These are phyloP conservation scores for Lates calcarifer DNA, from an alignment of 2,113 vertebrate genomes.

Conservation along the genomic window DNA sequence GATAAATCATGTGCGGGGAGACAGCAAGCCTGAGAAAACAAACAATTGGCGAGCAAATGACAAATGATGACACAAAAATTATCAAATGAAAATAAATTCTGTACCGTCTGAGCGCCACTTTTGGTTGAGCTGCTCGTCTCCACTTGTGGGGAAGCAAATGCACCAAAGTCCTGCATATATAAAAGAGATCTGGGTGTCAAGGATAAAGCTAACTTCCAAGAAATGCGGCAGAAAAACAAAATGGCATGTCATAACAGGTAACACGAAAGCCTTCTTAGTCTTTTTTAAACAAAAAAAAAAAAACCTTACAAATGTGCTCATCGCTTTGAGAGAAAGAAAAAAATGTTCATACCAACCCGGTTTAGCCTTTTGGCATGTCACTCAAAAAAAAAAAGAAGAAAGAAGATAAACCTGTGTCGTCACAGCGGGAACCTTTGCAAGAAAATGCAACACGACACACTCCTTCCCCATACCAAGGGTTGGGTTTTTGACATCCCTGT, in stretches of 20 bases:
- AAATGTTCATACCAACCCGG: neutral
- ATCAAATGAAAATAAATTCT: constrained; percentile 62
- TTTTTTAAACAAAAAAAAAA: neutral
- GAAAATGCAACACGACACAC: constrained; percentile 21
- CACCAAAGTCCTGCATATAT: constrained; percentile 89
- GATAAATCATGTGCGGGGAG: constrained; percentile 20
- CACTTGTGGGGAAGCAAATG: constrained; percentile 90
- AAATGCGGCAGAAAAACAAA: constrained; percentile 41
- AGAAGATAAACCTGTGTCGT: constrained; percentile 54
- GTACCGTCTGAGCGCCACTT: constrained; percentile 85
- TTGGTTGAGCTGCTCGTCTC: constrained; percentile 89
- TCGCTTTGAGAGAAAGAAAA: neutral
- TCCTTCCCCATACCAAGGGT: constrained; percentile 45
- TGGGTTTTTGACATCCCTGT: constrained; percentile 40
- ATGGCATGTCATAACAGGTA: constrained; percentile 24
- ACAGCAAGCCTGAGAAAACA: constrained; percentile 40
- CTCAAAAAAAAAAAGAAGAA: constrained; percentile 31
- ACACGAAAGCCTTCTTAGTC: neutral
- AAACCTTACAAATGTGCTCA: neutral
- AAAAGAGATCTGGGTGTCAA: constrained; percentile 35
- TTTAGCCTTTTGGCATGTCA: neutral
- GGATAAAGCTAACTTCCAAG: neutral
- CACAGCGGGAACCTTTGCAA: constrained; percentile 1
- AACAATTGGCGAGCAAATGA: constrained; percentile 42
- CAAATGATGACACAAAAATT: constrained; percentile 25